A percentile compares a stretch with the other conserved stretches of the same genome.
Conservation (phyloP, 2,797 vertebrate genomes). For the Limnodromus scolopaceus region DNA sequence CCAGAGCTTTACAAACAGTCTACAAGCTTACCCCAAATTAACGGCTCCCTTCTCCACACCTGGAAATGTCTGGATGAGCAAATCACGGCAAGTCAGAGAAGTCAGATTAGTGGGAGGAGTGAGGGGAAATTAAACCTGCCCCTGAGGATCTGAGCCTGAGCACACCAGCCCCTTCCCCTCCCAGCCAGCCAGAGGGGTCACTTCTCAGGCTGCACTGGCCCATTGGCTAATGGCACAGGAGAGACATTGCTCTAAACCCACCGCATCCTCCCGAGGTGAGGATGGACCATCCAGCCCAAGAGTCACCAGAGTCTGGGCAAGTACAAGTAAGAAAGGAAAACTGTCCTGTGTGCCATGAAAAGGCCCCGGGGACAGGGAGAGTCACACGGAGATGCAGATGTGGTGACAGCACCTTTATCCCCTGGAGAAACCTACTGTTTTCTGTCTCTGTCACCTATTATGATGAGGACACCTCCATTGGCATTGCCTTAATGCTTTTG, state of each 20-base stretch:
- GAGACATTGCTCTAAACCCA: not conserved
- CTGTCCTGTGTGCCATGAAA: not conserved
- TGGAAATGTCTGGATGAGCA: not conserved
- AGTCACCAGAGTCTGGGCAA: not conserved
- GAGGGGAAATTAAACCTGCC: not conserved
- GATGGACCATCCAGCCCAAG: not conserved
- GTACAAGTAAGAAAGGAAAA: not conserved
- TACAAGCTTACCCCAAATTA: not conserved
- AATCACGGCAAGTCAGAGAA: not conserved
- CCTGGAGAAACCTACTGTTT: not conserved
- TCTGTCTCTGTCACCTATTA: not conserved
- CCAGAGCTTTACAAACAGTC: not conserved
- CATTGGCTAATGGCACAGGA: fast-evolving
- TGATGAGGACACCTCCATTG: fast-evolving
- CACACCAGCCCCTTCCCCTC: not conserved
- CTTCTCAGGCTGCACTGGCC: not conserved
- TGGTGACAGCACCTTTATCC: not conserved
- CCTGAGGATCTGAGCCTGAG: not conserved
- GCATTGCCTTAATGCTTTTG: not conserved
- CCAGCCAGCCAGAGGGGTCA: not conserved
- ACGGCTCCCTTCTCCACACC: not conserved
- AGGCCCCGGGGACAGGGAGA: not conserved
- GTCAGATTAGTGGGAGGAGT: not conserved
- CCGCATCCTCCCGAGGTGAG: not conserved
- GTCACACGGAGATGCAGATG: not conserved